A percentile compares a stretch with the other conserved stretches of the same genome.
phyloP scores from a whole-genome alignment of 2,113 vertebrate species.

The Phodopus roborovskii region DNA sequence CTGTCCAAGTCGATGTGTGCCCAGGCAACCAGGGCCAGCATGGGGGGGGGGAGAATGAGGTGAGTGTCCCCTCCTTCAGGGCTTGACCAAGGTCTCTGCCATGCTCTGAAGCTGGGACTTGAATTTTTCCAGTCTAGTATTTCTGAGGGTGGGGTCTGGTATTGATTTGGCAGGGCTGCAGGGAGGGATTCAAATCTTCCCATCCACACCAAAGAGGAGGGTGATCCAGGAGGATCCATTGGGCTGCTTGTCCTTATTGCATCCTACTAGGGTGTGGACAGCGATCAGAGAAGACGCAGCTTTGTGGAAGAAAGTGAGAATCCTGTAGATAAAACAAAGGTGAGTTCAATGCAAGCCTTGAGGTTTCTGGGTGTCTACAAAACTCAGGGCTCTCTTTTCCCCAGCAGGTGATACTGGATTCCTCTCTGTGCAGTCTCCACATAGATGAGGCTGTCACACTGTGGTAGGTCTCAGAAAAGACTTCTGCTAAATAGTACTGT shows the following conservation, averaged over 20 bases:
- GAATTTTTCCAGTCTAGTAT: neutral
- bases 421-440: neutral
- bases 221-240: rapidly evolving
- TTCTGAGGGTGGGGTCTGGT: neutral
- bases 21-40: slow-evolving; percentile 21
- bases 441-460: neutral
- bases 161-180: neutral
- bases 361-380: neutral
- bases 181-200: neutral
- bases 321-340: neutral
- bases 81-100: neutral
- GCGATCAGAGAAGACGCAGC: neutral
- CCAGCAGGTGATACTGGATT: neutral
- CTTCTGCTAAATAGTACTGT: rapidly evolving
- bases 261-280: neutral
- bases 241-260: neutral
- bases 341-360: neutral
- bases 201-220: neutral
- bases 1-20: slow-evolving; percentile 79
- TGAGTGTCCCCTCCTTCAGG: neutral
- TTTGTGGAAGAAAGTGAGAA: neutral
- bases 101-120: neutral
- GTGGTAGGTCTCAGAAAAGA: neutral
- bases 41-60: neutral
- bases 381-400: neutral